Conservation (phyloP, 2,113 vertebrate genomes). For the Grammomys surdaster region DNA sequence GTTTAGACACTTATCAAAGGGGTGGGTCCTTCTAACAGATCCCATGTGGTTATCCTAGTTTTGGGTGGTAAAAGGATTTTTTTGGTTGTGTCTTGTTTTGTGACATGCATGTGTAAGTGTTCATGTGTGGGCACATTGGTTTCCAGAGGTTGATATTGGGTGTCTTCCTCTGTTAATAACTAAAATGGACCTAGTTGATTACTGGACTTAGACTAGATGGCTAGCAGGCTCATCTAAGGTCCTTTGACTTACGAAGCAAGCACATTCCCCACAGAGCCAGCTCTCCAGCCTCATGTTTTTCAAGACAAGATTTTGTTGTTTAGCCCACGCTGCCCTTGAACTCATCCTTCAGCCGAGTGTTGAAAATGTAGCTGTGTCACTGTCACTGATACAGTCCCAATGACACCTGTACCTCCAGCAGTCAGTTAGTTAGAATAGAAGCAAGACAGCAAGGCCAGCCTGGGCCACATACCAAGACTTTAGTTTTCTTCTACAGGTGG, state of each 20-base stretch:
- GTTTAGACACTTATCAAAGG: no score
- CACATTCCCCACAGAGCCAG: not conserved
- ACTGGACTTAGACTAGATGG: not conserved
- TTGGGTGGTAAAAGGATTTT: not conserved
- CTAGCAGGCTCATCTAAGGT: not conserved
- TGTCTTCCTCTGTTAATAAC: not conserved
- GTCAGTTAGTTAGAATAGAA: not conserved
- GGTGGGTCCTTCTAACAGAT: not conserved
- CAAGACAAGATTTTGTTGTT: not conserved
- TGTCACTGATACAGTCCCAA: not conserved
- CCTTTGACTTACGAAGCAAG: not conserved
- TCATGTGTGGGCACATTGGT: not conserved
- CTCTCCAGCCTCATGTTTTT: not conserved
- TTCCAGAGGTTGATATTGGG: not conserved
- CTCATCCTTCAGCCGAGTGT: not conserved
- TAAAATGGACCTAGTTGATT: not conserved
- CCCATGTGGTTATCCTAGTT: not conserved
- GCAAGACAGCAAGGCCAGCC: not conserved
- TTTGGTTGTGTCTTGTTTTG: not conserved
- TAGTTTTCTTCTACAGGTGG: constrained; percentile 10
- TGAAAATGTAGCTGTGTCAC: not conserved
- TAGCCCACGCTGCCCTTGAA: not conserved
- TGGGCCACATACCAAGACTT: not conserved
- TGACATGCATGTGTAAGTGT: not conserved
- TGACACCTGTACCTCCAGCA: not conserved